Conservation (phyloP, 2,797 vertebrate species). For the Scolopax bukidnonensis region DNA sequence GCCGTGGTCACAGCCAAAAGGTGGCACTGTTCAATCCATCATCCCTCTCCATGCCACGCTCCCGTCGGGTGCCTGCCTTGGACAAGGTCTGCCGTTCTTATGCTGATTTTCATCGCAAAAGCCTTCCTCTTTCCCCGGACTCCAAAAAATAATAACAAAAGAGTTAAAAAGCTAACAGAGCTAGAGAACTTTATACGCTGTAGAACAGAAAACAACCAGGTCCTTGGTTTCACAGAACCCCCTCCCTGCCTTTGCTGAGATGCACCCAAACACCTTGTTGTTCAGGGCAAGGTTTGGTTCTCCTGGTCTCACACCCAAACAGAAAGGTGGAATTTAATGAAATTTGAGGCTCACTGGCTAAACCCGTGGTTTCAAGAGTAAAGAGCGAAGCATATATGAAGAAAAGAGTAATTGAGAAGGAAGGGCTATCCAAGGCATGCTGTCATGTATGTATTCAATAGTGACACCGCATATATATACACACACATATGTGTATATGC, state of each 20-base stretch:
- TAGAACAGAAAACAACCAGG: not conserved
- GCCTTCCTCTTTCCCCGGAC: not conserved
- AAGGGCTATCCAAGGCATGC: not conserved
- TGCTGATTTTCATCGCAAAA: not conserved
- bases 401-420: not conserved
- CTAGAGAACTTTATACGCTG: not conserved
- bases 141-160: slow-evolving; percentile 2
- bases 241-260: not conserved
- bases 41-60: not conserved
- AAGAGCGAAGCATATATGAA: not conserved
- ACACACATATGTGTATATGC: no score
- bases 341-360: not conserved
- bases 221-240: not conserved
- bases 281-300: not conserved
- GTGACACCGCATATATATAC: not conserved
- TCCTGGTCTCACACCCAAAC: not conserved
- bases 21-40: slow-evolving; percentile 73
- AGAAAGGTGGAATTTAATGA: not conserved
- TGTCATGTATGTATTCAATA: not conserved
- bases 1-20: slow-evolving; percentile 67
- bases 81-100: not conserved
- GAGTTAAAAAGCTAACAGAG: slow-evolving; percentile 37
- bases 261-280: slow-evolving; percentile 2
- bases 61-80: not conserved
- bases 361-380: not conserved